Evolutionary conservation across 2,113 vertebrate genomes (phyloP).

Genomic region (Sapayoa aenigma): DNA sequence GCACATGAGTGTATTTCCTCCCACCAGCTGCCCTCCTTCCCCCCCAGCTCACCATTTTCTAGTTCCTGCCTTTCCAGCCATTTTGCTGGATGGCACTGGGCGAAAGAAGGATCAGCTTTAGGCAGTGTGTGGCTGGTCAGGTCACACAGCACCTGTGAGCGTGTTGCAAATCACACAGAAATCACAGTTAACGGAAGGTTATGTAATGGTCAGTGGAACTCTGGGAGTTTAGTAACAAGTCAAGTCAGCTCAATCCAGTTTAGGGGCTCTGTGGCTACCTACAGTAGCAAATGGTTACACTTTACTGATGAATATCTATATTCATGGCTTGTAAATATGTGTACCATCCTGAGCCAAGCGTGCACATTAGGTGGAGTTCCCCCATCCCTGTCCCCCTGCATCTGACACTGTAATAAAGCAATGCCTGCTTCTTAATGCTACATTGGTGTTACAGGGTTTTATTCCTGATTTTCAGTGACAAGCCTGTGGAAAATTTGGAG

Average conservation of each 20-base stretch:
- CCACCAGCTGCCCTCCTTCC: background rate
- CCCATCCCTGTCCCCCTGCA: background rate
- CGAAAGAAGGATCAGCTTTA: background rate
- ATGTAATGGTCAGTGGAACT: background rate
- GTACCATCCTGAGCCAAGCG: background rate
- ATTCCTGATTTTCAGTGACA: background rate
- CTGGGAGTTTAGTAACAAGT: background rate
- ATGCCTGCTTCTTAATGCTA: background rate
- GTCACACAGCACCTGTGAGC: background rate
- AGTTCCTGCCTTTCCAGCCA: background rate
- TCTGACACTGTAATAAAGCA: background rate
- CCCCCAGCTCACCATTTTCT: background rate
- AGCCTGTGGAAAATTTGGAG: background rate
- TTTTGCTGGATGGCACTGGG: background rate
- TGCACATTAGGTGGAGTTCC: background rate
- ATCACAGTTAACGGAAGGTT: background rate
- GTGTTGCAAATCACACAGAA: background rate
- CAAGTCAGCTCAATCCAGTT: rapidly evolving
- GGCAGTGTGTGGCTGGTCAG: background rate
- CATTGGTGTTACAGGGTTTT: background rate
- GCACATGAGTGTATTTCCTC: background rate
- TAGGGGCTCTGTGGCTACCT: background rate
- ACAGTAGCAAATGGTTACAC: background rate
- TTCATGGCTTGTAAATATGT: background rate
- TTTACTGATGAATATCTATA: background rate